These are phyloP conservation scores for Thunnus albacares DNA, from an alignment of 2,797 vertebrate genomes.

Conservation along the genomic window DNA sequence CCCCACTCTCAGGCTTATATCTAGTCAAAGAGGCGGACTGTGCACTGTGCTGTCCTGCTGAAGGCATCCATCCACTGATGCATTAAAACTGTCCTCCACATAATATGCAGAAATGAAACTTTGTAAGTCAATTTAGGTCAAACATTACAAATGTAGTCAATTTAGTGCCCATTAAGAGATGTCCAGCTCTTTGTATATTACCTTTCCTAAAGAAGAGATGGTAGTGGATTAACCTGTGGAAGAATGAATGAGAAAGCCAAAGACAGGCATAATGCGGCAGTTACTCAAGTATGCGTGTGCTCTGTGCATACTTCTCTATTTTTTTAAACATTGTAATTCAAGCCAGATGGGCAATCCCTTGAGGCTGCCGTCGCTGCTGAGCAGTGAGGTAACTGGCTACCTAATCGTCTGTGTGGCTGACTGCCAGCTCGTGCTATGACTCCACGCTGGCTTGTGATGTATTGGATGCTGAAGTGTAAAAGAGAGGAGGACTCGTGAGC, in stretches of 20 bases:
- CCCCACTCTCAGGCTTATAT: background rate
- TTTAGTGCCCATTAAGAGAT: conserved; percentile 10
- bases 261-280: conserved; percentile 53
- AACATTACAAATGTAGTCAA: background rate
- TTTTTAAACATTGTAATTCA: conserved; percentile 65
- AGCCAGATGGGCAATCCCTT: conserved; percentile 37
- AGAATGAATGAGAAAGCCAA: conserved; percentile 71
- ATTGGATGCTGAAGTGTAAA: conserved; percentile 14
- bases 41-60: background rate
- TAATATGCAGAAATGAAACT: conserved; percentile 5
- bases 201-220: conserved; percentile 31
- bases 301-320: conserved; percentile 58
- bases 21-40: background rate
- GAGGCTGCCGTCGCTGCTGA: conserved; percentile 48
- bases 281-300: conserved; percentile 36
- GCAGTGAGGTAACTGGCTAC: conserved; percentile 42
- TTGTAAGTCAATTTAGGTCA: background rate
- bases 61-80: background rate
- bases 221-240: conserved; percentile 66
- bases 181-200: conserved; percentile 30
- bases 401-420: conserved; percentile 39
- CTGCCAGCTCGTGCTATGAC: conserved; percentile 35
- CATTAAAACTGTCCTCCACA: conserved; percentile 7
- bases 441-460: conserved; percentile 9
- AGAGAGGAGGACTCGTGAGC: conserved; percentile 18